phyloP scores from a whole-genome alignment of 2,113 vertebrate genomes.

The Labrus mixtus region DNA sequence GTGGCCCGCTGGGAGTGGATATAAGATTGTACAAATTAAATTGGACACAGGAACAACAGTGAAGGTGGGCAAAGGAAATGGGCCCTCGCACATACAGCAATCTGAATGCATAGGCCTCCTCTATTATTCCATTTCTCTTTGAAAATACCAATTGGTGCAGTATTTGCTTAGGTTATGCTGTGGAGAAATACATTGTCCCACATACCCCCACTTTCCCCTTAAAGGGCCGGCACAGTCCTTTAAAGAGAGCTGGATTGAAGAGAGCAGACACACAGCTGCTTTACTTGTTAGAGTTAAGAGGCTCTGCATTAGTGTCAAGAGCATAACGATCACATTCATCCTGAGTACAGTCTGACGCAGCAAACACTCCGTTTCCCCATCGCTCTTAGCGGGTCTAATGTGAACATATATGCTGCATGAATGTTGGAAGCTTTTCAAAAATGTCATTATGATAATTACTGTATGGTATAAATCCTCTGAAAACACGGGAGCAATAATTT shows the following conservation, averaged over 20 bases:
- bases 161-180: slow-evolving; percentile 17
- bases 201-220: slow-evolving; percentile 21
- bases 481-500: neutral
- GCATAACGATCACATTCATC: slow-evolving; percentile 43
- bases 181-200: slow-evolving; percentile 6
- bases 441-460: slow-evolving; percentile 2
- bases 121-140: slow-evolving; percentile 24
- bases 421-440: slow-evolving; percentile 8
- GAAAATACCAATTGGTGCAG: slow-evolving; percentile 25
- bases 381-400: neutral
- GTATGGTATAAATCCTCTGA: slow-evolving; percentile 3
- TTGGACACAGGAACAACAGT: slow-evolving; percentile 54
- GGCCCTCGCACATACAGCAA: neutral
- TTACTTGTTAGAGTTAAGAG: slow-evolving; percentile 23
- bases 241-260: slow-evolving; percentile 20
- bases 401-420: slow-evolving; percentile 12
- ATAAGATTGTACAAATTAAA: slow-evolving; percentile 62
- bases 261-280: slow-evolving; percentile 23
- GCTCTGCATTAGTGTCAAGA: slow-evolving; percentile 47
- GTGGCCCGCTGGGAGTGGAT: slow-evolving; percentile 29
- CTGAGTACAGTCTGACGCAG: slow-evolving; percentile 22
- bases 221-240: slow-evolving; percentile 30
- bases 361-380: slow-evolving; percentile 28
- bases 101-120: slow-evolving; percentile 26
- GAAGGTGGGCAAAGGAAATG: slow-evolving; percentile 37